A percentile compares a stretch with the other conserved stretches of the same genome.
These are phyloP conservation scores for Sitta europaea DNA, from an alignment of 2,113 vertebrate genomes.

Conservation along the genomic window DNA sequence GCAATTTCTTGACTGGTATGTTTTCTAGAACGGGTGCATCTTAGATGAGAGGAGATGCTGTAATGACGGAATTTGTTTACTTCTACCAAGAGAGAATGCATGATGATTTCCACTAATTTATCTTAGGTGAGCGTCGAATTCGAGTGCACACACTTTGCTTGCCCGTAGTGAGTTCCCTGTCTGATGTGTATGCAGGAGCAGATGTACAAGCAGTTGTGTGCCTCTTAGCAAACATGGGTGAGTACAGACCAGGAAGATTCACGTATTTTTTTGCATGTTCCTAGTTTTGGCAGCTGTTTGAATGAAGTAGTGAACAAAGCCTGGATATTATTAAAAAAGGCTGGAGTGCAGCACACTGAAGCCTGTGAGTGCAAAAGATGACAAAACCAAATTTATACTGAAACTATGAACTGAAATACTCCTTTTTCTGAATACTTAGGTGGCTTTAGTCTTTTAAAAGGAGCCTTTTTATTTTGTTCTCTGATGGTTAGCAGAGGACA, in stretches of 20 bases:
- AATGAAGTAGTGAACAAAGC: neutral
- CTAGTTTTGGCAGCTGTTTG: rapidly evolving
- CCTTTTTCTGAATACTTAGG: neutral
- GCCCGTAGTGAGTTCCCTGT: constrained; percentile 89
- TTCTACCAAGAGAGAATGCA: neutral
- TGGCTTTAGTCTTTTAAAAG: neutral
- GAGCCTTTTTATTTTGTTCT: neutral
- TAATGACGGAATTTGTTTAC: neutral
- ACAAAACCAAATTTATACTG: neutral
- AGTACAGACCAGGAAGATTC: constrained; percentile 16
- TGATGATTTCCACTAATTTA: neutral
- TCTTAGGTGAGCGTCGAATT: constrained; percentile 90
- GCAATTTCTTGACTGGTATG: neutral
- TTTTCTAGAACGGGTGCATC: neutral
- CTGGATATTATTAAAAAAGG: neutral
- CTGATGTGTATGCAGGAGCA: constrained; percentile 90
- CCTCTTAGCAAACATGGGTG: constrained; percentile 96
- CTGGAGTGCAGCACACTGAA: neutral
- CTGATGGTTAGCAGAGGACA: neutral
- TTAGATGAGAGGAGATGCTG: neutral
- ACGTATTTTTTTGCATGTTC: neutral
- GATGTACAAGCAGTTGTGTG: constrained; percentile 92
- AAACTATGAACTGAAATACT: neutral
- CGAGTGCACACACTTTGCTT: constrained; percentile 94
- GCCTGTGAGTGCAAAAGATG: neutral